Conservation (phyloP, 2,888 invertebrate species). For the Eurois occulta region DNA sequence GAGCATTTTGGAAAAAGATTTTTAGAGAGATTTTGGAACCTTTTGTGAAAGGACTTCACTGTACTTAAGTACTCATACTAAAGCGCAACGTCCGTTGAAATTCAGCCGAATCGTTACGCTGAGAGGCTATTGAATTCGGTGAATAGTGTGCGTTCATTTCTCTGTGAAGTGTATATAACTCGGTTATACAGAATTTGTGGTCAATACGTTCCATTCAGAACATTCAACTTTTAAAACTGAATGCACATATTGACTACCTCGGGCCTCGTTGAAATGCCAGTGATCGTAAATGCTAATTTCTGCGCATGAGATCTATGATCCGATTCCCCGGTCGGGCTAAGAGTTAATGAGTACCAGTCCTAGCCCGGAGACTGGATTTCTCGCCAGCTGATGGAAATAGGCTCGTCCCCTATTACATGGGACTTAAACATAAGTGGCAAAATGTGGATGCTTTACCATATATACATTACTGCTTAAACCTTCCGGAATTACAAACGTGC, state of each 20-base stretch:
- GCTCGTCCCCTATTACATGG: background rate
- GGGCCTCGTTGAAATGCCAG: background rate
- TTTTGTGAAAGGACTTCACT: background rate
- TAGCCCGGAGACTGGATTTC: background rate
- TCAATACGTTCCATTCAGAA: background rate
- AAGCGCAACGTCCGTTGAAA: background rate
- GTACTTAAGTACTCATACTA: background rate
- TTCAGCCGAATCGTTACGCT: background rate
- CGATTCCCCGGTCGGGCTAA: background rate
- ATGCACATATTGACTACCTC: background rate
- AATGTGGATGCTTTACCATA: background rate
- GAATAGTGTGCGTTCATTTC: background rate
- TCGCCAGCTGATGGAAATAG: background rate
- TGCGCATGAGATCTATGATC: background rate
- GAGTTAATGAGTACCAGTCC: background rate
- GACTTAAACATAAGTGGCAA: background rate
- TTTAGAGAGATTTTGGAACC: constrained; percentile 1
- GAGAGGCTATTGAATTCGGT: background rate
- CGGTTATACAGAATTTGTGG: background rate
- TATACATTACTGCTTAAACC: background rate
- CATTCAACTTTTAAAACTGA: background rate
- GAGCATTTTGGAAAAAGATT: background rate
- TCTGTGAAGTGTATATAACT: background rate
- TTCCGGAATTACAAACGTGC: background rate
- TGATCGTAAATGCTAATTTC: background rate